These are phyloP conservation scores for Sardinella longiceps DNA, from an alignment of 2,797 vertebrate species.

Conservation along the genomic window DNA sequence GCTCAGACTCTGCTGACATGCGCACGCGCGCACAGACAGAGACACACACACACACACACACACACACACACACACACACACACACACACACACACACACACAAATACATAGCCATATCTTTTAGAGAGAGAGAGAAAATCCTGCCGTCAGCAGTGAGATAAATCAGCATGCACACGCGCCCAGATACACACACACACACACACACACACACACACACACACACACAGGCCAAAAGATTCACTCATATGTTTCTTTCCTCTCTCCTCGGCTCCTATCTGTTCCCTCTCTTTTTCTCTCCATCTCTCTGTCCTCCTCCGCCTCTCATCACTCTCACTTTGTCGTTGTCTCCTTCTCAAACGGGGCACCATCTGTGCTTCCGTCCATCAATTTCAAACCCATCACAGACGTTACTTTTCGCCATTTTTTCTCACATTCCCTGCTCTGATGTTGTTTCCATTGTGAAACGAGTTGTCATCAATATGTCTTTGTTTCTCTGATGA, in stretches of 20 bases:
- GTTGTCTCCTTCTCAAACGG: not conserved
- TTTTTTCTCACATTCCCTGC: not conserved
- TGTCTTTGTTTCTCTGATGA: not conserved
- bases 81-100: not conserved
- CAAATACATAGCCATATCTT: not conserved
- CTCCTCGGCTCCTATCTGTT: not conserved
- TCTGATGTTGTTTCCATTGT: not conserved
- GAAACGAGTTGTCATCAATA: not conserved
- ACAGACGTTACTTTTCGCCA: not conserved
- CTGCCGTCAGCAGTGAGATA: not conserved
- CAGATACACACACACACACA: no score
- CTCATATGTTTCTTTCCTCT: not conserved
- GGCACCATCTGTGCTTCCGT: not conserved
- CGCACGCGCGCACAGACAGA: not conserved
- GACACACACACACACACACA: not conserved
- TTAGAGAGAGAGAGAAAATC: not conserved
- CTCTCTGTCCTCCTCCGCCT: not conserved
- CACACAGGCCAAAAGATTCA: no score
- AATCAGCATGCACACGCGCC: not conserved
- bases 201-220: no score
- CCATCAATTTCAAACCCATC: not conserved
- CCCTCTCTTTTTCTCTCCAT: not conserved
- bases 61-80: not conserved
- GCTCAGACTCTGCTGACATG: not conserved
- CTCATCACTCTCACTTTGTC: slow-evolving; percentile 9